phyloP scores from a whole-genome alignment of 2,888 invertebrate species.

The Chaetogeoica ovagalla region DNA sequence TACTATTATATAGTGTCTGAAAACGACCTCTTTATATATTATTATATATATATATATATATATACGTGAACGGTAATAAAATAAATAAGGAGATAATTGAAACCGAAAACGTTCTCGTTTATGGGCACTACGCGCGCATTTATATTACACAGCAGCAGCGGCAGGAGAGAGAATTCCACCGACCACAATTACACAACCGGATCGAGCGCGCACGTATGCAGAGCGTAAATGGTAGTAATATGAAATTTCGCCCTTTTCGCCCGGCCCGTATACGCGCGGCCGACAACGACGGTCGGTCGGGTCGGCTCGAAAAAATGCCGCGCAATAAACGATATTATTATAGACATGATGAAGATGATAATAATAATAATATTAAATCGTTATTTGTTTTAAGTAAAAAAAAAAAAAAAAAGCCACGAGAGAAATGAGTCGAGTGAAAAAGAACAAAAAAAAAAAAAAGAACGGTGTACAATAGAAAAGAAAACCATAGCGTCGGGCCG shows the following conservation, averaged over 20 bases:
- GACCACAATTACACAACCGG: slow-evolving; percentile 50
- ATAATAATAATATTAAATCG: slow-evolving; percentile 37
- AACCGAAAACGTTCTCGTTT: slow-evolving; percentile 51
- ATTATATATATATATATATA: no score
- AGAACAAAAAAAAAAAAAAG: no score
- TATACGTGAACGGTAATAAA: slow-evolving; percentile 51
- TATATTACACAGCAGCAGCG: no score
- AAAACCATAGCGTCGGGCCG: slow-evolving; percentile 30
- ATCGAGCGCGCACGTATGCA: slow-evolving; percentile 34
- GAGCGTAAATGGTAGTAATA: no score
- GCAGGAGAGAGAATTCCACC: slow-evolving; percentile 39
- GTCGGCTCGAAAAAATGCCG: slow-evolving; percentile 44
- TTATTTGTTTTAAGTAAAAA: slow-evolving; percentile 37
- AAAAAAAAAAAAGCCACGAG: background rate
- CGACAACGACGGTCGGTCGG: background rate
- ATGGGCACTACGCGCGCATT: slow-evolving; percentile 13
- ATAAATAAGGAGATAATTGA: slow-evolving; percentile 53
- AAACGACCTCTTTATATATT: slow-evolving; percentile 51
- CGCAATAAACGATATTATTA: slow-evolving; percentile 34
- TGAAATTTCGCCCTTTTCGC: slow-evolving; percentile 39
- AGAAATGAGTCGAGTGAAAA: slow-evolving; percentile 22
- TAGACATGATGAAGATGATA: slow-evolving; percentile 33
- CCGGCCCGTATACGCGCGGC: no score
- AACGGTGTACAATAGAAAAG: background rate
- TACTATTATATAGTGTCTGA: slow-evolving; percentile 44